Evolutionary conservation across 1,140 invertebrate genomes (phyloP).

Genomic region (Lasioglossum baleicum): DNA sequence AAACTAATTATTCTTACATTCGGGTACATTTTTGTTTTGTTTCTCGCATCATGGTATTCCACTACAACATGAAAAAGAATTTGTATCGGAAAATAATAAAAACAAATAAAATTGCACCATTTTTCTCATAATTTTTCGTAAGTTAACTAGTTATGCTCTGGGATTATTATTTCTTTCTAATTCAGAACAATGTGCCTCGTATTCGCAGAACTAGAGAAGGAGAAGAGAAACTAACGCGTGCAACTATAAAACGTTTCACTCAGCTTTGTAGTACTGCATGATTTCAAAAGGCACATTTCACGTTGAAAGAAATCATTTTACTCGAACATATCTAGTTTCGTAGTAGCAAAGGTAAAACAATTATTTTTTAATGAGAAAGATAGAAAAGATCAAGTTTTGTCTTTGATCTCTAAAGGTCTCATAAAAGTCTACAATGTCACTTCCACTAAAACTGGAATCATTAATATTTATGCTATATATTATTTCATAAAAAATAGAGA

Average conservation of each 20-base stretch:
- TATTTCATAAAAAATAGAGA: constrained; percentile 74
- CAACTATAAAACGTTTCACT: constrained; percentile 21
- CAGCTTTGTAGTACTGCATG: constrained; percentile 37
- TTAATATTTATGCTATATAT: constrained; percentile 72
- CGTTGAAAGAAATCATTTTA: constrained; percentile 52
- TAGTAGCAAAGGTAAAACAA: constrained; percentile 67
- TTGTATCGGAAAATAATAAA: constrained; percentile 17
- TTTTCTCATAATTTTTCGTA: constrained; percentile 51
- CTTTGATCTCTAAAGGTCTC: constrained; percentile 57
- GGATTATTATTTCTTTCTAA: constrained; percentile 58
- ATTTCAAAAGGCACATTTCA: constrained; percentile 42
- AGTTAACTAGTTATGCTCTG: constrained; percentile 67
- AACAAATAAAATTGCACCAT: constrained; percentile 69
- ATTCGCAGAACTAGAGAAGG: constrained; percentile 26
- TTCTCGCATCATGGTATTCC: constrained; percentile 3
- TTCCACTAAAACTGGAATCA: constrained; percentile 80
- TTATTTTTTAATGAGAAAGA: constrained; percentile 66
- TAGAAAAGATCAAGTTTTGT: constrained; percentile 62
- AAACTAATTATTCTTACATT: constrained; percentile 19
- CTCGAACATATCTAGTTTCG: constrained; percentile 68
- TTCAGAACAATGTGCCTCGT: constrained; percentile 35
- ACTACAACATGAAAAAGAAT: constrained; percentile 21
- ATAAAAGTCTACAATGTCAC: constrained; percentile 70
- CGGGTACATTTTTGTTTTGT: not conserved
- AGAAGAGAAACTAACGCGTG: constrained; percentile 1